phyloP scores from a whole-genome alignment of 1,140 invertebrate species.

The Subanguina moxae region DNA sequence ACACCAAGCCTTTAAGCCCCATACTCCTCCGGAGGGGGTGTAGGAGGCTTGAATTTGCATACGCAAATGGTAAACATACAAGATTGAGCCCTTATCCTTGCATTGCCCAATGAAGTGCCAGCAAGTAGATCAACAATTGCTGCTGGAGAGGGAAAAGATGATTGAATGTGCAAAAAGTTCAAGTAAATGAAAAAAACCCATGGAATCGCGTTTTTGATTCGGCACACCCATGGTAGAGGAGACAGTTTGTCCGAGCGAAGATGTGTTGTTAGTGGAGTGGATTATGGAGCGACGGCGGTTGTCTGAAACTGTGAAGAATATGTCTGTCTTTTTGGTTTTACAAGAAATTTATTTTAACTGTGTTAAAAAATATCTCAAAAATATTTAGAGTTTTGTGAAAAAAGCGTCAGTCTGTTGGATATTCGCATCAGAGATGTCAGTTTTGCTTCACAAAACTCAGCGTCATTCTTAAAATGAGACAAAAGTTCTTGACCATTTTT shows the following conservation, averaged over 20 bases:
- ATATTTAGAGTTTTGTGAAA: too few species aligned
- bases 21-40: too few species aligned
- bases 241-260: background rate
- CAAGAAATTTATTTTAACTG: too few species aligned
- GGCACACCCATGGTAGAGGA: slow-evolving; percentile 11
- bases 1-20: slow-evolving; percentile 1
- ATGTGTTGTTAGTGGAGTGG: slow-evolving; percentile 10
- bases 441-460: too few species aligned
- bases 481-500: too few species aligned
- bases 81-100: slow-evolving; percentile 29
- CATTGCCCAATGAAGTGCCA: slow-evolving; percentile 37
- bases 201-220: slow-evolving; percentile 37
- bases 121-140: slow-evolving; percentile 43
- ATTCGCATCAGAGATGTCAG: too few species aligned
- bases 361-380: too few species aligned
- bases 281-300: slow-evolving; percentile 6
- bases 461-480: too few species aligned
- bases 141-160: slow-evolving; percentile 5
- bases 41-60: too few species aligned
- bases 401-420: too few species aligned
- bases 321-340: slow-evolving; percentile 7
- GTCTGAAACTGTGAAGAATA: slow-evolving; percentile 16
- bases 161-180: background rate
- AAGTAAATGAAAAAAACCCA: slow-evolving; percentile 19
- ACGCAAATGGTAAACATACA: slow-evolving; percentile 19